These are phyloP conservation scores for Thalassophryne amazonica DNA, from an alignment of 2,797 vertebrate species.

Conservation along the genomic window DNA sequence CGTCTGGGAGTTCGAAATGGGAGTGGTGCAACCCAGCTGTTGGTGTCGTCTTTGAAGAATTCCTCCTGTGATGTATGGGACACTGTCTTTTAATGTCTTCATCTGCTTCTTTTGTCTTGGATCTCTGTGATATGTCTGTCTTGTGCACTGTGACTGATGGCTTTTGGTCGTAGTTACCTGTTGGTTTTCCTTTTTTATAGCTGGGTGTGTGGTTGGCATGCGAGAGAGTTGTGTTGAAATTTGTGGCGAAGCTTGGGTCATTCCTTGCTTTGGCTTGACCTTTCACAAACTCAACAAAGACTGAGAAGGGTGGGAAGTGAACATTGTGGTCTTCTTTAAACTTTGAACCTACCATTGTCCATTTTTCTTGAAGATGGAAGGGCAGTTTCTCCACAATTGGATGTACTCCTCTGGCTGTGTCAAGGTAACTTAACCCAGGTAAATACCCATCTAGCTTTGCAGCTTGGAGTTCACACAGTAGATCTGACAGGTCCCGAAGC, in stretches of 20 bases:
- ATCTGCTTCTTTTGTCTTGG: too few species aligned
- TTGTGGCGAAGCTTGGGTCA: conserved; percentile 1
- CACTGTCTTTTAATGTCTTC: conserved; percentile 3
- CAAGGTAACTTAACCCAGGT: not conserved
- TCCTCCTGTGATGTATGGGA: conserved; percentile 12
- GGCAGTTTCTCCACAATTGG: not conserved
- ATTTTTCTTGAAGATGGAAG: not conserved
- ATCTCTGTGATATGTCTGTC: not conserved
- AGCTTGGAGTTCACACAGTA: not conserved
- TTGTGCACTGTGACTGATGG: conserved; percentile 6
- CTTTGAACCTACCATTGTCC: conserved; percentile 10
- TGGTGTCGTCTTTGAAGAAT: not conserved
- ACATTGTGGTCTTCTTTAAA: conserved; percentile 1
- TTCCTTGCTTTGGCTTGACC: conserved; percentile 7
- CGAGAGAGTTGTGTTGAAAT: not conserved
- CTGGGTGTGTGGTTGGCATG: not conserved
- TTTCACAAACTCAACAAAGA: conserved; percentile 3
- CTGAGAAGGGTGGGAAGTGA: conserved; percentile 6
- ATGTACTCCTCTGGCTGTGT: not conserved
- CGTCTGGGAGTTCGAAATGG: not conserved
- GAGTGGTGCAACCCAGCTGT: conserved; percentile 9
- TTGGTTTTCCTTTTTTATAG: not conserved
- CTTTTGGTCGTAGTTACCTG: not conserved
- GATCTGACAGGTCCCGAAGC: not conserved
- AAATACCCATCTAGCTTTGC: not conserved